Percentiles rank a stretch among this genome's conserved stretches.
These are phyloP conservation scores for Eunapius fragilis DNA, from an alignment of 37 sponge, comb jelly and placozoan genomes.

Conservation along the genomic window DNA sequence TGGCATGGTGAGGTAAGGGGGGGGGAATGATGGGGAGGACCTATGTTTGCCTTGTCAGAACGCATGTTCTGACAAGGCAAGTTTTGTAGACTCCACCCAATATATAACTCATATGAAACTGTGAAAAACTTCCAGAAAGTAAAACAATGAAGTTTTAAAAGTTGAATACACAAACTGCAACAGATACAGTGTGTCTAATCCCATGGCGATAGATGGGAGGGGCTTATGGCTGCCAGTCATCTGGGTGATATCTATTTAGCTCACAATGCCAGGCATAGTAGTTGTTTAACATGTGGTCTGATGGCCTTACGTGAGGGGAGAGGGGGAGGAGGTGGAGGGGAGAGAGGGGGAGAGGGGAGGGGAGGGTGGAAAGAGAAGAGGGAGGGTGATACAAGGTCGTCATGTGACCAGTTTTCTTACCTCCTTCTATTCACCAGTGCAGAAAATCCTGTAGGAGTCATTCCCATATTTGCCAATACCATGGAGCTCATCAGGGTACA, in stretches of 20 bases:
- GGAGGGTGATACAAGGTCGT: not conserved
- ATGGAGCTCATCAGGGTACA: conserved; percentile 79
- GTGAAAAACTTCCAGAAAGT: no score
- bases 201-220: not conserved
- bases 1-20: no score
- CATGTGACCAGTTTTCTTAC: conserved; percentile 24
- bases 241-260: conserved; percentile 32
- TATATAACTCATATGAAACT: no score
- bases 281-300: conserved; percentile 83
- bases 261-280: conserved; percentile 81
- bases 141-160: no score
- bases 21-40: no score
- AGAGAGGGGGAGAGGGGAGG: no score
- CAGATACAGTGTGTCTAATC: no score
- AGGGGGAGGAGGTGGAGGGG: no score
- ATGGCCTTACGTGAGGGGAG: conserved; percentile 57
- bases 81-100: no score
- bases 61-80: no score
- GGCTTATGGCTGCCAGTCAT: conserved; percentile 23
- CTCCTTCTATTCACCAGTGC: conserved; percentile 83
- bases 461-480: conserved; percentile 96
- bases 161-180: not conserved
- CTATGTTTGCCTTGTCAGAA: no score
- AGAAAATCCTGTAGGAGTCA: conserved; percentile 93
- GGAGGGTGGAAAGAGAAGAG: not conserved